Conservation (phyloP, 1,140 invertebrate genomes). For the Idris sp. region DNA sequence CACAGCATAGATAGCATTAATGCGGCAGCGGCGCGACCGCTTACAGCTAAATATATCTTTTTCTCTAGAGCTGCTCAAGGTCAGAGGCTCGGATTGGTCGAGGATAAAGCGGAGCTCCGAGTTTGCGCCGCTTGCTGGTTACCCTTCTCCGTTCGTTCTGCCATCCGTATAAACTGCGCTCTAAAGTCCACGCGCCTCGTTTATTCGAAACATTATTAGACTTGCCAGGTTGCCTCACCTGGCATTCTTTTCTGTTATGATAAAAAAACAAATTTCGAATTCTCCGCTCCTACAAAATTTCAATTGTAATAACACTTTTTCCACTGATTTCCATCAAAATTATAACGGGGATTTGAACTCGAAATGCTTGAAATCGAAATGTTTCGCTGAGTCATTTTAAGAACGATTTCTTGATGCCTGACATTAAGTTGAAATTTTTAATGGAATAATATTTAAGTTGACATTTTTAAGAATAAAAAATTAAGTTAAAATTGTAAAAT, state of each 20-base stretch:
- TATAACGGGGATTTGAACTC: constrained; percentile 35
- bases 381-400: not conserved
- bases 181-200: constrained; percentile 60
- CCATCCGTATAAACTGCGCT: constrained; percentile 57
- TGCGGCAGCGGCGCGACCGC: constrained; percentile 64
- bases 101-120: constrained; percentile 69
- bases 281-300: not conserved
- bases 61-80: constrained; percentile 73
- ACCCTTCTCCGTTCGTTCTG: constrained; percentile 58
- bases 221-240: constrained; percentile 62
- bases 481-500: no score
- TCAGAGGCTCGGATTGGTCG: constrained; percentile 71
- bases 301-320: no score
- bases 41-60: constrained; percentile 74
- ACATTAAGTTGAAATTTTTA: no score
- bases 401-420: not conserved
- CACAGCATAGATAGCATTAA: constrained; percentile 58
- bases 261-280: not conserved
- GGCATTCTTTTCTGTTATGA: constrained; percentile 49
- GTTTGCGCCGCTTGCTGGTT: constrained; percentile 55
- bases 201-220: constrained; percentile 62
- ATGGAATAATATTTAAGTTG: no score
- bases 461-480: no score
- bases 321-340: not conserved
- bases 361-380: constrained; percentile 5